A percentile compares a stretch with the other conserved stretches of the same genome.
These are phyloP conservation scores for Heliconius hewitsoni DNA, from an alignment of 1,140 invertebrate species.

Conservation along the genomic window DNA sequence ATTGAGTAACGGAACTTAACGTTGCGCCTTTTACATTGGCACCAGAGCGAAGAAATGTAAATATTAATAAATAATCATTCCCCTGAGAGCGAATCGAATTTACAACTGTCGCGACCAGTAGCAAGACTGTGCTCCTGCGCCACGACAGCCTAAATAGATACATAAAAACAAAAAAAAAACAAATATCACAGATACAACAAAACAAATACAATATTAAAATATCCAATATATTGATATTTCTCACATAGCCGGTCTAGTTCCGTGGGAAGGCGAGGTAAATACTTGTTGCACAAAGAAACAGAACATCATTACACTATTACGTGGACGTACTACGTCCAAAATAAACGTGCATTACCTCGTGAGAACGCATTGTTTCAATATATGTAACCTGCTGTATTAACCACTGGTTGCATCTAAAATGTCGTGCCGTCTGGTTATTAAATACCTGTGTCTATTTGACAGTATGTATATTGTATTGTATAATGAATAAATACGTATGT, in stretches of 20 bases:
- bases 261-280: slow-evolving; percentile 56
- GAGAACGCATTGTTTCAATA: slow-evolving; percentile 73
- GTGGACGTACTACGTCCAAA: slow-evolving; percentile 52
- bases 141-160: too few species aligned
- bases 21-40: too few species aligned
- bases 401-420: slow-evolving; percentile 17
- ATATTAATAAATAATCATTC: too few species aligned
- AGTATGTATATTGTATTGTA: background rate
- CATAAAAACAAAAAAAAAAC: too few species aligned
- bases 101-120: too few species aligned
- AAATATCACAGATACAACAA: background rate
- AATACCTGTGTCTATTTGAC: background rate
- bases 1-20: too few species aligned
- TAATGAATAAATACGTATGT: background rate
- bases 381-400: slow-evolving; percentile 63
- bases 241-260: slow-evolving; percentile 32
- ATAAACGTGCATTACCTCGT: slow-evolving; percentile 68
- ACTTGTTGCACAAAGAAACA: slow-evolving; percentile 62
- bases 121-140: too few species aligned
- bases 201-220: background rate
- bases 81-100: too few species aligned
- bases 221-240: slow-evolving; percentile 34
- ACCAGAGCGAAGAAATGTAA: too few species aligned
- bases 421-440: background rate
- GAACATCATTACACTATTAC: slow-evolving; percentile 68